Base-by-base conservation (phyloP, 1,140 invertebrate genomes). In the Euwallacea fornicatus region DNA sequence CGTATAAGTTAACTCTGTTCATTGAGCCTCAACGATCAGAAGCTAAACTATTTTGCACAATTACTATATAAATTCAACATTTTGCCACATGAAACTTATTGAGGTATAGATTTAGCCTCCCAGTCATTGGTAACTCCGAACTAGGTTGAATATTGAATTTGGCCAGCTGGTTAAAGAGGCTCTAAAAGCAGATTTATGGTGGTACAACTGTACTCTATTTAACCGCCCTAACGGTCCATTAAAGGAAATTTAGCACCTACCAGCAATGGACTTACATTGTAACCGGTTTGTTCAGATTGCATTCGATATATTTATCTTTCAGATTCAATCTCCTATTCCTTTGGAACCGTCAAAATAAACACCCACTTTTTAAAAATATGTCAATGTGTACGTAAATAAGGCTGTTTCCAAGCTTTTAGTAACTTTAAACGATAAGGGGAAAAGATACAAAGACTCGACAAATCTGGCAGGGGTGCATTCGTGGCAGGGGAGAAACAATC, bases 221-320 rank as follows among this genome's bases (percentile, higher is more conserved):
- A 56, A 15, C 8, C 54, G 11, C 11, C 11, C 16, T 10, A 11
- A 56, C 15, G 54, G 8, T 56, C 54, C 16, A 56, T 56, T 56
- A 56, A 16, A 56, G 54, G 54, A 16, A 56, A 56, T 56, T 56
- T 56, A 56, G 11, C 54, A 56, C 54, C 54, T 56, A 15, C 11
- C 10, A 21, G 16, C 21, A 21, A 56, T 16, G 16, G 54, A 15
- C 16, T 56, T 56, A 56, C 54, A 16, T 13, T 56, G 54, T 56
- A 13, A 11, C 13, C 13, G 13, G 9, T 50, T 50, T 50, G 46
- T 50, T 50, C 9, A 50, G 6, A 10, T 11, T 13, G 46, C 46
- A 10, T 50, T 50, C 13, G 13, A 10, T 11, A 13, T 50, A 50
- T 50, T 50, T 50, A 50, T 13, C 13, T 50, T 10, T 6, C 46